phyloP scores from a whole-genome alignment of 2,797 vertebrate species.

The Diceros bicornis region DNA sequence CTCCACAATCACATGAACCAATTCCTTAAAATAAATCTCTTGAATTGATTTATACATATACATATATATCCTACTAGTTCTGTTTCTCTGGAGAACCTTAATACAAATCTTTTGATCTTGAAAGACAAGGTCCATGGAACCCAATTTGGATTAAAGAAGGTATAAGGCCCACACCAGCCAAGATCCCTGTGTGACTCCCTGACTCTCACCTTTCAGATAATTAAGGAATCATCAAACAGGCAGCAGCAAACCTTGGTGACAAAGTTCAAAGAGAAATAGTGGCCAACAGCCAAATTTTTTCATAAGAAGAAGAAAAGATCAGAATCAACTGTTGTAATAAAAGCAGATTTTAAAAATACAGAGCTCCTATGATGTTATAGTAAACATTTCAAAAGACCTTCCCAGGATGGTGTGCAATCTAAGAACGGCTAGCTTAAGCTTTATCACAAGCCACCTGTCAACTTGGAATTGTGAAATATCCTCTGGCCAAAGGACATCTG shows the following conservation, averaged over 20 bases:
- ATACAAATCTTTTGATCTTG: background rate
- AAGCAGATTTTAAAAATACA: background rate
- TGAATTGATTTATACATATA: background rate
- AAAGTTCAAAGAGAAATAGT: background rate
- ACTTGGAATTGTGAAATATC: background rate
- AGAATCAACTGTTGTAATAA: background rate
- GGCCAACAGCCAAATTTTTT: background rate
- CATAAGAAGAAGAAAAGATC: background rate
- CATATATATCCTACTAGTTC: background rate
- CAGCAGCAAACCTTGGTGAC: background rate
- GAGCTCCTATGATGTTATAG: fast-evolving
- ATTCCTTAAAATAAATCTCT: conserved; percentile 26
- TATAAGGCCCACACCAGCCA: background rate
- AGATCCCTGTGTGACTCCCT: background rate
- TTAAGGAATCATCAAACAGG: background rate
- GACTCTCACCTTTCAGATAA: background rate
- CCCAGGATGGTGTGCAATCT: background rate
- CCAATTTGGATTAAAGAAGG: background rate
- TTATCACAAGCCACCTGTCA: background rate
- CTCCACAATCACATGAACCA: background rate
- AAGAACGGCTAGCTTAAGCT: background rate
- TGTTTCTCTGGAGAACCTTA: background rate
- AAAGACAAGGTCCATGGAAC: background rate
- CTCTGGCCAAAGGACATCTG: background rate
- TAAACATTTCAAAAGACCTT: background rate